These are phyloP conservation scores for Drosophila falleni DNA, from an alignment of 2,888 invertebrate species.

Conservation along the genomic window DNA sequence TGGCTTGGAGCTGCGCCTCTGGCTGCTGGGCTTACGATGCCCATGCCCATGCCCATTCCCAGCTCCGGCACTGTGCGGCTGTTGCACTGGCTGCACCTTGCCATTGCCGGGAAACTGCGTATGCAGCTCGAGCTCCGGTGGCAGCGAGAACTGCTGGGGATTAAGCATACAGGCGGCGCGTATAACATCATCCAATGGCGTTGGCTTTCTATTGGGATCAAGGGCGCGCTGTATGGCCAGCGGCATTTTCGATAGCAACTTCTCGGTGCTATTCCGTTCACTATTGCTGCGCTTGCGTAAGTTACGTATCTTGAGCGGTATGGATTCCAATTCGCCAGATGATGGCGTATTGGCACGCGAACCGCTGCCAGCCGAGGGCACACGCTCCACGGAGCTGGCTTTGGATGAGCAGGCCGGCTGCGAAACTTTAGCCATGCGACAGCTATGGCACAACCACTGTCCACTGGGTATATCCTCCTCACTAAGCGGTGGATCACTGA, in stretches of 20 bases:
- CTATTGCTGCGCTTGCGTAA: slow-evolving; percentile 84
- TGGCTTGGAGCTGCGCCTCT: slow-evolving; percentile 84
- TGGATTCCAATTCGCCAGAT: slow-evolving; percentile 76
- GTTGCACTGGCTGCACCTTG: slow-evolving; percentile 87
- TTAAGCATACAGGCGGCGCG: slow-evolving; percentile 94
- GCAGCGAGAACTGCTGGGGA: slow-evolving; percentile 95
- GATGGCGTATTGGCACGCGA: slow-evolving; percentile 82
- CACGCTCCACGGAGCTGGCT: slow-evolving; percentile 86
- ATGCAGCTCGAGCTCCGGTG: slow-evolving; percentile 91
- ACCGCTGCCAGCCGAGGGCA: slow-evolving; percentile 84
- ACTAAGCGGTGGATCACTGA: slow-evolving; percentile 96
- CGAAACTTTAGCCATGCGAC: slow-evolving; percentile 86
- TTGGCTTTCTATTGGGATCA: slow-evolving; percentile 85
- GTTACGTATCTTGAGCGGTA: slow-evolving; percentile 85
- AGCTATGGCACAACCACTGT: slow-evolving; percentile 96
- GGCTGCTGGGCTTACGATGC: slow-evolving; percentile 69
- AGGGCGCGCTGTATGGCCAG: slow-evolving; percentile 82
- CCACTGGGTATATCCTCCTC: slow-evolving; percentile 95
- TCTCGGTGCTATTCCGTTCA: slow-evolving; percentile 82
- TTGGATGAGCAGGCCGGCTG: slow-evolving; percentile 84
- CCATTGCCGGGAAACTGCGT: slow-evolving; percentile 93
- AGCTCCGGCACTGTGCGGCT: slow-evolving; percentile 21
- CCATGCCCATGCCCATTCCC: slow-evolving; percentile 78
- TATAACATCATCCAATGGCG: slow-evolving; percentile 92
- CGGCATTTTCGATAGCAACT: slow-evolving; percentile 79